Evolutionary conservation across 2,888 invertebrate genomes (phyloP).

Genomic region (Tillus elongatus): DNA sequence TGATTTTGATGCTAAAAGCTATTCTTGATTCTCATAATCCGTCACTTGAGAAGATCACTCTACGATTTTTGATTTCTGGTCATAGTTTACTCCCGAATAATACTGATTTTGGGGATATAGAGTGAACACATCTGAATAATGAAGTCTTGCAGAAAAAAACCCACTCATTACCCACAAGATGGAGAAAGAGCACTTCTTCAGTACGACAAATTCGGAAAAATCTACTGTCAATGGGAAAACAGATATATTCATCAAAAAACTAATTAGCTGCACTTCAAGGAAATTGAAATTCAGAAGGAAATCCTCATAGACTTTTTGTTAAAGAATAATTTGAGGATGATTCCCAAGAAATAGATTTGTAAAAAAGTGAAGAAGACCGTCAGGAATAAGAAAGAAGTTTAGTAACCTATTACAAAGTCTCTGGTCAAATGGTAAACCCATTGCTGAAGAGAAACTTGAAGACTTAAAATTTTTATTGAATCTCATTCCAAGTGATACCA

Average conservation of each 20-base stretch:
- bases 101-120: neutral
- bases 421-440: constrained; percentile 6
- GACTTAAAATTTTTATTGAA: constrained; percentile 2
- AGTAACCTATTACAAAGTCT: constrained; percentile 2
- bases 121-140: neutral
- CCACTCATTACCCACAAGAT: constrained; percentile 3
- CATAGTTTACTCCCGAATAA: constrained; percentile 2
- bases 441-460: constrained; percentile 4
- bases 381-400: constrained; percentile 1
- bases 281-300: constrained; percentile 6
- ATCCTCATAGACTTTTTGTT: constrained; percentile 6
- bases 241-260: neutral
- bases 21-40: constrained; percentile 1
- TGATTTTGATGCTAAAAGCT: constrained; percentile 1
- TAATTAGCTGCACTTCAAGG: neutral
- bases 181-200: constrained; percentile 1
- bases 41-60: constrained; percentile 2
- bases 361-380: neutral
- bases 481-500: constrained; percentile 4
- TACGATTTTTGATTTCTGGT: neutral
- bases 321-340: constrained; percentile 2
- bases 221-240: constrained; percentile 4
- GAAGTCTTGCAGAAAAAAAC: too few relatives aligned
- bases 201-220: constrained; percentile 3
- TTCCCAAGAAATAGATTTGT: neutral